Conservation (phyloP, 2,888 invertebrate genomes). For the Empis livida region DNA sequence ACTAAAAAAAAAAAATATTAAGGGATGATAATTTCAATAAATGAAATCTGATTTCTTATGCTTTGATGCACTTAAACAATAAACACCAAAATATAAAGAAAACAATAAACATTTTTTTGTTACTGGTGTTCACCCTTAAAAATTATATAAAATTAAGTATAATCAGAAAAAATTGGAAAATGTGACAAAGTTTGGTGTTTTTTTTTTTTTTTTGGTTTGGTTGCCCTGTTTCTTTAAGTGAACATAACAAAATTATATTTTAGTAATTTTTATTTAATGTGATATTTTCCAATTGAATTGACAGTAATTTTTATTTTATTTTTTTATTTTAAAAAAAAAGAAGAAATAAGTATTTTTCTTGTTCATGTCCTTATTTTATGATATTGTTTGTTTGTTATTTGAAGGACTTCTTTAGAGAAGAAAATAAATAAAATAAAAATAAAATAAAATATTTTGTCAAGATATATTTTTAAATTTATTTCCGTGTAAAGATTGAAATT, state of each 20-base stretch:
- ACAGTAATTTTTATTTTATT: slow-evolving; percentile 3
- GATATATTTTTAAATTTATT: neutral
- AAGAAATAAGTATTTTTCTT: neutral
- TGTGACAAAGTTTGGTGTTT: too few relatives aligned
- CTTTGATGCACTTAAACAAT: slow-evolving; percentile 9
- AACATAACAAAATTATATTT: too few relatives aligned
- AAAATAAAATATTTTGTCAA: neutral
- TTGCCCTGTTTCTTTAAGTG: too few relatives aligned
- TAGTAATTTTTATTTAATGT: slow-evolving; percentile 15
- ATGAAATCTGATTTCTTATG: slow-evolving; percentile 9
- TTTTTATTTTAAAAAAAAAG: neutral
- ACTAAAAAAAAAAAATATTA: slow-evolving; percentile 1
- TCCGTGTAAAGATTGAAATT: too few relatives aligned
- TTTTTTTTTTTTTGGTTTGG: too few relatives aligned
- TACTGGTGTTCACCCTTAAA: too few relatives aligned
- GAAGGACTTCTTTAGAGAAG: neutral
- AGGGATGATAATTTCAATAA: slow-evolving; percentile 11
- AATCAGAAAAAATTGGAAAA: too few relatives aligned
- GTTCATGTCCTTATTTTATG: neutral
- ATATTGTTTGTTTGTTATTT: neutral
- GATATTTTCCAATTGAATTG: slow-evolving; percentile 19
- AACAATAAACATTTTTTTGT: too few relatives aligned
- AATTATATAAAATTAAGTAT: too few relatives aligned
- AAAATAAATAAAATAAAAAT: too few relatives aligned
- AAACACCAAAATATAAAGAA: slow-evolving; percentile 2